A percentile compares a stretch with the other conserved stretches of the same genome.
Conservation (phyloP, 1,140 invertebrate genomes). For the Wasmannia auropunctata region DNA sequence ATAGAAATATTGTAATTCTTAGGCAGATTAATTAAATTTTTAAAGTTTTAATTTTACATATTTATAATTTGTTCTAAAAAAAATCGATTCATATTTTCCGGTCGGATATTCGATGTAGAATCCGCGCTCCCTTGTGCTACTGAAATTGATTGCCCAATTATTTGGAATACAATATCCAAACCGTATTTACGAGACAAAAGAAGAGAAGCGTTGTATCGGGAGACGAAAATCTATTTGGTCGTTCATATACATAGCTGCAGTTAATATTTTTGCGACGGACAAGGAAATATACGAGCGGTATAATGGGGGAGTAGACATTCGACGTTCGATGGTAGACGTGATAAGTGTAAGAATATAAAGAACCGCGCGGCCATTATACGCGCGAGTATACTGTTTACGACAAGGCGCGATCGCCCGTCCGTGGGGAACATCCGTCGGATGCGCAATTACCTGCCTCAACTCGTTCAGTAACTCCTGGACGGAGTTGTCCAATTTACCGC, state of each 20-base stretch:
- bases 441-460: conserved; percentile 56
- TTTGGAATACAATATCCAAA: neutral
- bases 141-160: neutral
- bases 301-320: conserved; percentile 31
- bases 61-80: neutral
- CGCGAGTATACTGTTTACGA: conserved; percentile 45
- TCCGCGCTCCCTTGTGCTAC: neutral
- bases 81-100: neutral
- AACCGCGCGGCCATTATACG: conserved; percentile 18
- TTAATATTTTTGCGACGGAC: conserved; percentile 13
- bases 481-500: conserved; percentile 49
- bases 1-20: too few species aligned
- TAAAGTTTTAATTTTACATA: neutral
- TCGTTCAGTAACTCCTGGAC: conserved; percentile 20
- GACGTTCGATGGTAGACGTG: conserved; percentile 21
- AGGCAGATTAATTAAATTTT: neutral
- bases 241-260: neutral
- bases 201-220: neutral
- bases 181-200: neutral
- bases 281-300: conserved; percentile 31
- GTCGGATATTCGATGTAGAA: neutral
- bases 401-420: conserved; percentile 17
- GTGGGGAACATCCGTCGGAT: conserved; percentile 31
- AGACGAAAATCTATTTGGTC: neutral
- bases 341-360: conserved; percentile 50